Base-by-base conservation (phyloP, 1,140 invertebrate species). In the Listronotus bonariensis region DNA sequence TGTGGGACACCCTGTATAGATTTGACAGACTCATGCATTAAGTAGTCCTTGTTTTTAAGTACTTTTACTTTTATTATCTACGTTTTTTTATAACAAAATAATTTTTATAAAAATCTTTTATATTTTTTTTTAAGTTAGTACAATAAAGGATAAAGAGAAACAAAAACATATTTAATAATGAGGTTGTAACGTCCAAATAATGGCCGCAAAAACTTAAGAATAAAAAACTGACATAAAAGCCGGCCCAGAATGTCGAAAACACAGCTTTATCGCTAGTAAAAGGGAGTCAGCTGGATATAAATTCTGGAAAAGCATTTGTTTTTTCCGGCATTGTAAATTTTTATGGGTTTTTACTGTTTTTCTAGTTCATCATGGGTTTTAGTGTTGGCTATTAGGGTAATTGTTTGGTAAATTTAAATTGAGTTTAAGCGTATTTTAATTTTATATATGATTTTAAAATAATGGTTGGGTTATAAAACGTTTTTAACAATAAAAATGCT, bases 201-300 rank as follows among this genome's bases (percentile, higher is more conserved):
- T 34, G n/a, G n/a, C 17, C 49, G 49, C 11, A 52, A 52, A 52
- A 52, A 32, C 11, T 9, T 15, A 14, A 36, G 15, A n/a, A 11
- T 9, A 12, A 52, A 52, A 52, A 52, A 34, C 26, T n/a, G 49
- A 31, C 8, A 52, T 52, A 52, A 52, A 52, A 52, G 11, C 31
- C 31, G n/a, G 9, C 49, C n/a, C n/a, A n/a, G 17, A 32, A 52
- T 52, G 49, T 52, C 49, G 49, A 52, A 52, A 52, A 38, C 49
- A 52, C 12, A 36, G 49, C 49, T 52, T 52, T 52, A 52, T 52
- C n/a, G 49, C 49, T 26, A 52, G 49, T 52, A 52, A 52, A 52
- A 52, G 49, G 31, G 49, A 52, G 49, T 52, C 49, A 36, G 49
- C 15, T 36, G 49, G 49, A 52, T 52, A 52, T 52, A 52, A 52